Evolutionary conservation across 2,797 vertebrate species (phyloP).

Genomic region (Hoplostethus mediterraneus): DNA sequence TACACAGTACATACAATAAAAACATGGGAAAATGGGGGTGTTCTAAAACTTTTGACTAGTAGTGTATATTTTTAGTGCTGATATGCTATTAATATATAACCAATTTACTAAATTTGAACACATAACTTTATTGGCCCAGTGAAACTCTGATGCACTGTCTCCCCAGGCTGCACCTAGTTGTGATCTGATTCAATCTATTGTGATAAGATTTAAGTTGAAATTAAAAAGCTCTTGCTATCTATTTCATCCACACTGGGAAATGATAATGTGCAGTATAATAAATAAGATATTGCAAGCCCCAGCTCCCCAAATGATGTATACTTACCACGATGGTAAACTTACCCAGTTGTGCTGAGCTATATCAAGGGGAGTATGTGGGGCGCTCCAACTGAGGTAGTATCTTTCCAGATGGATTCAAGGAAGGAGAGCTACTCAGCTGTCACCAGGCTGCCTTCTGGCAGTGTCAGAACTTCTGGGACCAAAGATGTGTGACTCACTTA

Average conservation of each 20-base stretch:
- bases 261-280: constrained; percentile 65
- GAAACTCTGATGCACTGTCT: constrained; percentile 61
- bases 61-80: neutral
- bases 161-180: constrained; percentile 51
- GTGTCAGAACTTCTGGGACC: constrained; percentile 49
- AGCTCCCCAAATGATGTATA: constrained; percentile 53
- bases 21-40: no score
- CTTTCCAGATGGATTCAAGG: constrained; percentile 53
- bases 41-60: no score
- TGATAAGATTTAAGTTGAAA: constrained; percentile 75
- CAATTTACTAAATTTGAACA: constrained; percentile 10
- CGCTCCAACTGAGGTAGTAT: constrained; percentile 27
- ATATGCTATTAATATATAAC: constrained; percentile 23
- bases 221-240: constrained; percentile 78
- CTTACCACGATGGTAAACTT: constrained; percentile 40
- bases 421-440: constrained; percentile 46
- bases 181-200: constrained; percentile 65
- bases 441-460: constrained; percentile 52
- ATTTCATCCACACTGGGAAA: constrained; percentile 68
- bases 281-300: constrained; percentile 78
- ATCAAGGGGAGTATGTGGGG: constrained; percentile 19
- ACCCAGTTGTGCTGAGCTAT: constrained; percentile 25
- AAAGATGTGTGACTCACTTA: constrained; percentile 53
- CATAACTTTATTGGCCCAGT: constrained; percentile 55
- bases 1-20: no score